Base-by-base conservation (phyloP, 2,888 invertebrate genomes). In the Periphyllus acericola region DNA sequence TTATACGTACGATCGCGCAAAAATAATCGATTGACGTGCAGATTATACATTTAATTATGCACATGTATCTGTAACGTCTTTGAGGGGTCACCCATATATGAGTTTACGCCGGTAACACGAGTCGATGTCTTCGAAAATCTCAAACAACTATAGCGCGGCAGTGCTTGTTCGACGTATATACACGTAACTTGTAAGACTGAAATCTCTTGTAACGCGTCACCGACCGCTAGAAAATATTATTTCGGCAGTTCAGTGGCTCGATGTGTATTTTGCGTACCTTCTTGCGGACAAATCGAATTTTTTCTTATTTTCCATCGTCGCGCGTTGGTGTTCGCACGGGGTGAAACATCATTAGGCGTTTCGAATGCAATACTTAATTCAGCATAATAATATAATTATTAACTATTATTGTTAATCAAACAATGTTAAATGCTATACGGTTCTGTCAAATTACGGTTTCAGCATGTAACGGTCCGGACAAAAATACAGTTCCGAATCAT, bases 401-500 rank as follows among this genome's bases (percentile, higher is more conserved):
- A 74, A 0, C 9, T 11, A 68, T 29, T 81, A 14, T 60, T 21
- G 21, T 21, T 3, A 29, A 68, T 34, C 60, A 60, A 79, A 79
- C 29, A 14, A 21, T 14, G 71, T 71, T 25, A 60, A 82, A 82
- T 32, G 82, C 21, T 80, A n/a, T 66, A 68, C 71, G 46, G 32
- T 71, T 68, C 11, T 82, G 46, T 52, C 29, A 46, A 46, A 52
- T 71, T 71, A 46, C 32, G 32, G 29, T 68, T 81, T 82, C 25
- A 25, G 19, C 71, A 34, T n/a, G 14, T 52, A 74, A 83, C 55
- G 34, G 72, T 29, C 5, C n/a, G 25, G 25, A 74, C 17, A 74
- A 83, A 78, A 82, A 83, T 83, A 55, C 55, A 34, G 82, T 83
- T 83, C 52, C 52, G n/a, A 83, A 29, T 83, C 25, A 72, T 52